These are phyloP conservation scores for Troides helena DNA, from an alignment of 2,888 invertebrate genomes.

Conservation along the genomic window DNA sequence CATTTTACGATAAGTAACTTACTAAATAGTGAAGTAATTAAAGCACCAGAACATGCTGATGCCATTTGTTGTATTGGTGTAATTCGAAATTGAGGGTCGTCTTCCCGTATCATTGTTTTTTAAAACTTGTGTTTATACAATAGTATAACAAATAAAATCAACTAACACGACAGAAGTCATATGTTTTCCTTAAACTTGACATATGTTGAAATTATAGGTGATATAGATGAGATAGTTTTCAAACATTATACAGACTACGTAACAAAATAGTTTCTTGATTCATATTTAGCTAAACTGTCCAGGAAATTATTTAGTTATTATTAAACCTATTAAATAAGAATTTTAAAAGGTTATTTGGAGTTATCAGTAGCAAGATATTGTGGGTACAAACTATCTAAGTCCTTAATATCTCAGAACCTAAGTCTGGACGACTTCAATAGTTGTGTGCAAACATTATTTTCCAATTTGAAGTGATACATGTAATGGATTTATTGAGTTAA, in stretches of 20 bases:
- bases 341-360: too few relatives aligned
- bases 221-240: background rate
- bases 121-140: slow-evolving; percentile 9
- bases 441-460: too few relatives aligned
- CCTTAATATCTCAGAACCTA: too few relatives aligned
- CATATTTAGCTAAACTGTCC: too few relatives aligned
- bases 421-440: too few relatives aligned
- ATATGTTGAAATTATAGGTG: background rate
- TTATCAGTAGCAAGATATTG: too few relatives aligned
- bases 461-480: too few relatives aligned
- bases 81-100: slow-evolving; percentile 88
- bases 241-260: background rate
- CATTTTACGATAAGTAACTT: slow-evolving; percentile 48
- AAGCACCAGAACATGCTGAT: slow-evolving; percentile 92
- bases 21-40: slow-evolving; percentile 94
- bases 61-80: slow-evolving; percentile 90
- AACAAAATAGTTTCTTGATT: background rate
- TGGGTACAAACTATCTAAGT: too few relatives aligned
- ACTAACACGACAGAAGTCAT: slow-evolving; percentile 31
- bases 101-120: slow-evolving; percentile 74
- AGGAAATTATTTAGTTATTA: too few relatives aligned
- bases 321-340: too few relatives aligned
- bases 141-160: slow-evolving; percentile 11
- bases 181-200: slow-evolving; percentile 34
- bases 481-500: too few relatives aligned